Base-by-base conservation (phyloP, 2,113 vertebrate genomes). In the Chascanopsetta lugubris region DNA sequence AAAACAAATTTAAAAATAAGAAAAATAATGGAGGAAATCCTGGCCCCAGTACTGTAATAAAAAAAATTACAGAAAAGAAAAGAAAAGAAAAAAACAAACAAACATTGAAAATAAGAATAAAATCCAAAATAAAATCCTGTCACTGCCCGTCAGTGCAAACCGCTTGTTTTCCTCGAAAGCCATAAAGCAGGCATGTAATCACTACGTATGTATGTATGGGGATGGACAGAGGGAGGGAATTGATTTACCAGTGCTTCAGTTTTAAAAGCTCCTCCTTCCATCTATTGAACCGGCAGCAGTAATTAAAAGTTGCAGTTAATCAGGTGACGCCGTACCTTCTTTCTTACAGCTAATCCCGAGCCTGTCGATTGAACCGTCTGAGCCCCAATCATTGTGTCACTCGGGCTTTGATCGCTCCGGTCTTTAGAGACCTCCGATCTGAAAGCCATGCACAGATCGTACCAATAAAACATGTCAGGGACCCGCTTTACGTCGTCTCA, bases 311-410 rank as follows among this genome's bases (percentile, higher is more conserved):
- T 30, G 54, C 32, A 53, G 62, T 72, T 58, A 26, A 75, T 81
- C 67, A 66, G 61, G 54, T 55, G 53, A 65, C 56, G 55, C 17
- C 1, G n/a, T 62, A 25, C 40, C 51, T n/a, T 53, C 40, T n/a
- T 40, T 40, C 2, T 15, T 4, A 38, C 36, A 4, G 10, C 55
- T 58, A 59, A 80, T 79, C 50, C 62, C 15, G 21, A 8, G 8
- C 27, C 8, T 61, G 86, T 86, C 75, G 84, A 91, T 86, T 78
- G 60, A 80, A 46, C 63, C 56, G 78, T 76, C 84, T 34, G 25
- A 54, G 30, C 53, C 58, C 64, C 64, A 43, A 47, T 58, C 59
- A 40, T 30, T n/a, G 36, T 27, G 64, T 79, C 73, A 64, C 54
- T 72, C 63, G 29, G 24, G 25, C 30, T 61, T 79, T 82, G 75